Conservation (phyloP, 2,113 vertebrate species). For the Geococcyx californianus region DNA sequence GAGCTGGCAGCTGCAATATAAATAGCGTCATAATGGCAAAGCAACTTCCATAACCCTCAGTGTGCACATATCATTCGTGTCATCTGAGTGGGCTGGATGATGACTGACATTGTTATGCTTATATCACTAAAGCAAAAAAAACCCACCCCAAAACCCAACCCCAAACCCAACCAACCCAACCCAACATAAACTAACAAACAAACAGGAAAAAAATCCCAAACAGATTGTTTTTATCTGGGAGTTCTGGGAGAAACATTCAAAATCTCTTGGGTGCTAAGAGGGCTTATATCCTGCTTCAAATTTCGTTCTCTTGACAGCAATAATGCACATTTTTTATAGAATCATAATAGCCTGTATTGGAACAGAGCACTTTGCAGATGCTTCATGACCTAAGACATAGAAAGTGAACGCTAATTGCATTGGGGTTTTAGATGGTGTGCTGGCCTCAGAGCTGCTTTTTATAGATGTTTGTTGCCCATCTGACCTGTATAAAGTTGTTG, state of each 20-base stretch:
- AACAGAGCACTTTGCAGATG: not conserved
- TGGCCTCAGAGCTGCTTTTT: not conserved
- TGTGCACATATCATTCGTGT: not conserved
- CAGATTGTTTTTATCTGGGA: not conserved
- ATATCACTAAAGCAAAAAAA: not conserved
- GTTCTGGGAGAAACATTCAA: not conserved
- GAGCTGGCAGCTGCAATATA: not conserved
- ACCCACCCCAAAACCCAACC: too few species aligned
- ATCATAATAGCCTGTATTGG: not conserved
- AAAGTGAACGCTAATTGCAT: not conserved
- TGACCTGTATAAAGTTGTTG: not conserved
- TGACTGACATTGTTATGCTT: not conserved
- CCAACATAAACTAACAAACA: not conserved
- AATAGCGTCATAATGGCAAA: not conserved
- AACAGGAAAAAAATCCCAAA: not conserved
- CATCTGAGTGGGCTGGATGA: not conserved
- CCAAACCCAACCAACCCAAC: not conserved
- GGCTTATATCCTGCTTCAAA: not conserved
- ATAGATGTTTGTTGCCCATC: not conserved
- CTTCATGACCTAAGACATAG: not conserved
- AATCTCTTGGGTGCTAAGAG: not conserved
- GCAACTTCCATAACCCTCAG: not conserved
- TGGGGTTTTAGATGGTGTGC: not conserved
- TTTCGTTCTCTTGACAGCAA: not conserved
- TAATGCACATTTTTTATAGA: not conserved